Base-by-base conservation (phyloP, 1,140 invertebrate species). In the Anastrepha obliqua region DNA sequence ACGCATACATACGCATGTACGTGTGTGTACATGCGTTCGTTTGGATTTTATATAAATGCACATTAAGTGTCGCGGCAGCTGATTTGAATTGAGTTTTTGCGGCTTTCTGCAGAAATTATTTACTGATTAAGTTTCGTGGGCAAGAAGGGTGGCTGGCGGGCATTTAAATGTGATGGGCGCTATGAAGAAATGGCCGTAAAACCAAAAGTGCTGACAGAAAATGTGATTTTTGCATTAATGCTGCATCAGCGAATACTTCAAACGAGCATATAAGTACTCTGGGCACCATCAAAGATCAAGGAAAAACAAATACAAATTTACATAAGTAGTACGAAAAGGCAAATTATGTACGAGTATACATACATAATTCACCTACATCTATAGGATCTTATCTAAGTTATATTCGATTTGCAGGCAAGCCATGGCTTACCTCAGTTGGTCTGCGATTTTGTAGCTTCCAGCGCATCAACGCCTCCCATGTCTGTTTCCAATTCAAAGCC, bases 181-280 rank as follows among this genome's bases (percentile, higher is more conserved):
- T 81, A 4, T 81, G 11, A 13, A 6, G 47, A 2, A 55, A 55
- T 51, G 8, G 15, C 11, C 15, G 13, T 20, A 55, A 81, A 81
- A 81, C 74, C 74, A 81, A 81, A 81, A 81, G 51, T 81, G 74
- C 74, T 81, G 74, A 81, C 74, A 81, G 74, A 81, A 81, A 81
- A 58, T 55, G 74, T 81, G 74, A 81, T 81, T 81, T 81, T 81
- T 81, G 47, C 44, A 55, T 81, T 58, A 58, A 29, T 81, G 74
- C 47, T 58, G 47, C 74, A 81, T 81, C 74, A 55, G 74, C 74
- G 47, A 6, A 6, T 67, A 67, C 29, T 17, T 74, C 60, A 62
- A 17, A 62, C 15, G 4, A 17, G 60, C 4, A 62, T n/a, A 17
- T 62, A 62, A 29, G 29, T 29, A 29, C 29, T 29, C 15, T 62